Evolutionary conservation across 1,140 invertebrate genomes (phyloP), one percentile per base, ranked within the genome.

Genomic region (Coenobita brevimanus): DNA sequence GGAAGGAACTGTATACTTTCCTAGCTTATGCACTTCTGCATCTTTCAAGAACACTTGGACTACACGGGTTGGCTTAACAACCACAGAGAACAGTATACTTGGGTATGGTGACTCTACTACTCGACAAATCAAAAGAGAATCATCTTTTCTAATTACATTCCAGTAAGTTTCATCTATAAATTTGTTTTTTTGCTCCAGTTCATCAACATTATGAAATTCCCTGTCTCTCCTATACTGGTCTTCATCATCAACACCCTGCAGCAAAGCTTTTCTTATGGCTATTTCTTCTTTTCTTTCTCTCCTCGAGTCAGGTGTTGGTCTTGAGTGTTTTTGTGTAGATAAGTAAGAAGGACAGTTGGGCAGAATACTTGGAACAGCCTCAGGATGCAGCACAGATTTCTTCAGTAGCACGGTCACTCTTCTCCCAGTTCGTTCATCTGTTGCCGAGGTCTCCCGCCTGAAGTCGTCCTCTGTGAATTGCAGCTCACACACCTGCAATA

Each of bases 331-430:
- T 1, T 17, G 15, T 15, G 80, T 41, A 38, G 80, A 82, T 33
- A 46, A 82, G 43, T 82, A 67, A n/a, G 80, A 41, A n/a, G 57
- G 80, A 67, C 33, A 82, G 80, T 79, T 79, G n/a, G 76, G 80
- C 33, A 69, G 62, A 36, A 67, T 41, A 17, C 6, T 69, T 67
- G n/a, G 2, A 67, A 43, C n/a, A n/a, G n/a, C n/a, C n/a, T n/a
- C n/a, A n/a, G n/a, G n/a, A n/a, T n/a, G n/a, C n/a, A 21, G 27
- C 21, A 8, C 36, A 33, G 80, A 38, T 8, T 43, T 17, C 8
- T 10, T 60, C 17, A 67, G 0, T 17, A 0, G 2, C 27, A 38
- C 79, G 1, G 60, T 82, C 24, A 82, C 1, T 67, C 30, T 82
- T 38, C 38, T 64, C 4, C 60, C 41, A 1, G 38, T 82, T 43